A percentile compares a stretch with the other conserved stretches of the same genome.
These are phyloP conservation scores for Prionchulus punctatus DNA, from an alignment of 2,888 invertebrate genomes.

Conservation along the genomic window DNA sequence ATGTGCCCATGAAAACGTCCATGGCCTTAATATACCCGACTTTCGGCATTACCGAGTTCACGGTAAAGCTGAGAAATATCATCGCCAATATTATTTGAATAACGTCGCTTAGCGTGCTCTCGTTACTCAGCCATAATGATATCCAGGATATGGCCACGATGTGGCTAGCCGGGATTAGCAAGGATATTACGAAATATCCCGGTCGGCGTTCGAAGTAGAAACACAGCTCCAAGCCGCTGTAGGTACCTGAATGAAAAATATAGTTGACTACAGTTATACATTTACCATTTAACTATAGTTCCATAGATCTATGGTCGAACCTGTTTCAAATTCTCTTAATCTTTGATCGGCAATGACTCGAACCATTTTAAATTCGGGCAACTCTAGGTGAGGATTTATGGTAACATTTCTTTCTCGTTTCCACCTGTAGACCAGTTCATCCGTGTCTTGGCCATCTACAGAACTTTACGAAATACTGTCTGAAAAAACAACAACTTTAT, in stretches of 20 bases:
- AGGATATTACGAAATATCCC: neutral
- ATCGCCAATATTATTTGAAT: constrained; percentile 12
- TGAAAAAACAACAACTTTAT: neutral
- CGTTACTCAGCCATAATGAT: neutral
- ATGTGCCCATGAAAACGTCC: neutral
- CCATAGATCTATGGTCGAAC: neutral
- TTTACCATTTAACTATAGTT: neutral
- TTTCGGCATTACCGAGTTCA: constrained; percentile 31
- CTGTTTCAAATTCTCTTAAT: neutral
- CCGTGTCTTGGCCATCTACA: constrained; percentile 26
- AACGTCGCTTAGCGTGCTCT: neutral
- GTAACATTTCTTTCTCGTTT: constrained; percentile 7
- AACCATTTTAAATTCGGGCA: neutral
- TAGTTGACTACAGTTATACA: neutral
- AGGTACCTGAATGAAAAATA: neutral
- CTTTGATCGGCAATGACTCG: neutral
- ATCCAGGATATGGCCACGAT: neutral
- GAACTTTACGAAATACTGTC: too few species aligned
- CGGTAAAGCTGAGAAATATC: constrained; percentile 28
- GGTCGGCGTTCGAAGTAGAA: neutral
- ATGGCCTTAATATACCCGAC: constrained; percentile 21
- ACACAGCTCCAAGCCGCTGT: neutral
- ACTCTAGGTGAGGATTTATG: neutral
- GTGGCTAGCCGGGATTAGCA: neutral
- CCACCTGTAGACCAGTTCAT: constrained; percentile 26